phyloP scores from a whole-genome alignment of 2,797 vertebrate genomes.

The Alcedo quadribrachys region DNA sequence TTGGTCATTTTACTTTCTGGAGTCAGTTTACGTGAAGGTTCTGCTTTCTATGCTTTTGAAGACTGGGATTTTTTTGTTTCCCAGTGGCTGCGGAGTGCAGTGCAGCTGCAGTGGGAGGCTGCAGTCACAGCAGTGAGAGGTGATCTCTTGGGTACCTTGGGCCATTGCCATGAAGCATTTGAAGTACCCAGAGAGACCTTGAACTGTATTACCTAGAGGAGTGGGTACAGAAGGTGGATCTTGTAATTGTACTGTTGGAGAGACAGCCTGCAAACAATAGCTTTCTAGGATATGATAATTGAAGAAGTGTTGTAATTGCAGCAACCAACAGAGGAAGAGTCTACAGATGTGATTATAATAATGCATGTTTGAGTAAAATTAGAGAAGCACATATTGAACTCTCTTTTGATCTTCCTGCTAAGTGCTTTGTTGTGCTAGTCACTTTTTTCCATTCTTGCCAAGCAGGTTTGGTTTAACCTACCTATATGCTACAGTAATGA shows the following conservation, averaged over 20 bases:
- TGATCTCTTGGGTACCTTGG: not conserved
- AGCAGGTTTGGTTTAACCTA: conserved; percentile 4
- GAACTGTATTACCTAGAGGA: not conserved
- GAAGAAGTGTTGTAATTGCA: not conserved
- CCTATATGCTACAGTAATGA: not conserved
- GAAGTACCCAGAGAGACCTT: not conserved
- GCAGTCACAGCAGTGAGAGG: not conserved
- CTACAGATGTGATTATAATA: not conserved
- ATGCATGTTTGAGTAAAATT: not conserved
- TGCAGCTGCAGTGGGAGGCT: not conserved
- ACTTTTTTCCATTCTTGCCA: not conserved
- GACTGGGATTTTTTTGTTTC: not conserved
- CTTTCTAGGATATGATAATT: not conserved
- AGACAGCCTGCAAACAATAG: not conserved
- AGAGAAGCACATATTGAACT: not conserved
- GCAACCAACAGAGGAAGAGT: not conserved
- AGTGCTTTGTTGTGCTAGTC: not conserved
- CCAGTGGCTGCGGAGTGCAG: not conserved
- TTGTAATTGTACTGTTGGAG: not conserved
- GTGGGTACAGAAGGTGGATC: not conserved
- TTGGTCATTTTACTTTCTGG: not conserved
- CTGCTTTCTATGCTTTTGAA: not conserved
- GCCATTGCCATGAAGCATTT: not conserved
- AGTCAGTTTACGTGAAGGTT: not conserved
- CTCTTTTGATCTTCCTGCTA: not conserved